Base-by-base conservation (phyloP, 2,888 invertebrate genomes). In the Heterodera filipjevi region DNA sequence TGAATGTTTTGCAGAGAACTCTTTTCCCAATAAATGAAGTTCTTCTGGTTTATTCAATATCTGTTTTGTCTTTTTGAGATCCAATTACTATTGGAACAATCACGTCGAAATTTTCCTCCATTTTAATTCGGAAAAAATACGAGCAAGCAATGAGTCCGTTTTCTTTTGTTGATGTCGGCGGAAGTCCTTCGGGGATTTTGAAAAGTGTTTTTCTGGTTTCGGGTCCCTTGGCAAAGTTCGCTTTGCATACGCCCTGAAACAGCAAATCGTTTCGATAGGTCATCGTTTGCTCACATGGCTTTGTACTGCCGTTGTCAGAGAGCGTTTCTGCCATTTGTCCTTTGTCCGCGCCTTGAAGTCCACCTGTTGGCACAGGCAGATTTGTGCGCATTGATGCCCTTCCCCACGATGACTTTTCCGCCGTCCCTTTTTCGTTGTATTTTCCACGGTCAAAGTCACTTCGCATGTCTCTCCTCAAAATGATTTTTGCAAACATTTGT, bases 81-180 rank as follows among this genome's bases (percentile, higher is more conserved):
- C 87, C 87, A 33, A 88, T 82, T 32, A 87, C 84, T 8, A 87
- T 86, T 3, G 87, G 87, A 2, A 88, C 84, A 68, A 87, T 83
- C 12, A 87, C 81, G 76, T 87, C 87, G 71, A 87, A 87, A 76
- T 88, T 85, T 27, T 39, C 66, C 14, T 87, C 86, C 77, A 88
- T 83, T 75, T 87, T 86, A 27, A 87, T 82, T 77, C 87, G 85
- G 77, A 88, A 87, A 78, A 88, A 87, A 76, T 87, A 87, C 66
- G 84, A 84, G 74, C 84, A 82, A 6, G 86, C 86, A 44, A 87
- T 84, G 16, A 87, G 83, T 10, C 87, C 86, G 79, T 86, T 86
- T 19, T 85, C 86, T 71, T 86, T 86, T 66, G 81, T 79, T 6
- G 84, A 82, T 27, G 87, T 87, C 1, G 87, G 87, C 10, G 87